Percentiles rank a stretch among this genome's conserved stretches.
Evolutionary conservation across 1,140 invertebrate species (phyloP).

Genomic region (Pogonomyrmex californicus): DNA sequence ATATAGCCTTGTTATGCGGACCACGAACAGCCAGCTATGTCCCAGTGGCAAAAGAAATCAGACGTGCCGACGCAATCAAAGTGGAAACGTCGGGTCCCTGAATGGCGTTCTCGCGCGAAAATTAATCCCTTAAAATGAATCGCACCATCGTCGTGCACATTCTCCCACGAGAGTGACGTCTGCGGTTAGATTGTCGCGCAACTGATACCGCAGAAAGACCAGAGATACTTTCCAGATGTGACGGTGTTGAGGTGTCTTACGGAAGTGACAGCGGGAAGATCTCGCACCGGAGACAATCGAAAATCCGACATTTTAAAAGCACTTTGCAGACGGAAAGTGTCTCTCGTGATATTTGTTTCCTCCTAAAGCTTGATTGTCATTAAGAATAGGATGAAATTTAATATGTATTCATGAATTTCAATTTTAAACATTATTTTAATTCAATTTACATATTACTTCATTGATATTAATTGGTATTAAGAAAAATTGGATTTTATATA

Average conservation of each 20-base stretch:
- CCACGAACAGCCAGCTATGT: conserved; percentile 25
- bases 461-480: not conserved
- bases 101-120: conserved; percentile 4
- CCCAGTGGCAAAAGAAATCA: conserved; percentile 62
- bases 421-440: not conserved
- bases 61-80: conserved; percentile 57
- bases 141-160: not conserved
- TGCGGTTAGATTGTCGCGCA: conserved; percentile 39
- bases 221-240: conserved; percentile 37
- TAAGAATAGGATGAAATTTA: not conserved
- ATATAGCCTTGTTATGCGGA: conserved; percentile 71
- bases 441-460: not conserved
- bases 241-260: conserved; percentile 32
- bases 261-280: conserved; percentile 42
- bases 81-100: conserved; percentile 45
- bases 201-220: conserved; percentile 1
- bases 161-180: conserved; percentile 37
- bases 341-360: conserved; percentile 30
- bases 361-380: not conserved
- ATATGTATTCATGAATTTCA: not conserved
- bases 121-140: conserved; percentile 65
- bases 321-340: conserved; percentile 5
- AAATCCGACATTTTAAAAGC: conserved; percentile 57
- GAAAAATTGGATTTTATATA: not conserved
- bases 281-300: conserved; percentile 27